Percentiles rank a stretch among this genome's conserved stretches.
Conservation (phyloP, 2,888 invertebrate genomes). For the Adelognathus sp. region DNA sequence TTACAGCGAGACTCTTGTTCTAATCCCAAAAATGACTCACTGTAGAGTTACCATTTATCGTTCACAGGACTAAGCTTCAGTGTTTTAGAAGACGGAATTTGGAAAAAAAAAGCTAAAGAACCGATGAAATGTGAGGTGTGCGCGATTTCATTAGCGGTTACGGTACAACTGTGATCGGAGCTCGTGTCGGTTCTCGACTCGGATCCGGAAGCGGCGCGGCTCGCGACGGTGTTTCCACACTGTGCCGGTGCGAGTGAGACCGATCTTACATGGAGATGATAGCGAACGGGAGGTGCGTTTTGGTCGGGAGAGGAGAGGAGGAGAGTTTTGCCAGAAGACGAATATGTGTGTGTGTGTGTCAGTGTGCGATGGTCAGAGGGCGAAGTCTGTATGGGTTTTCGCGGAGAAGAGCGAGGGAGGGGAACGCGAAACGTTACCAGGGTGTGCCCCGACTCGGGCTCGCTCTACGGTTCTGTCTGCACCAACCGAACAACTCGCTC, state of each 20-base stretch:
- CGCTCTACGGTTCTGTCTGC: constrained; percentile 53
- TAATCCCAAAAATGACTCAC: too few species aligned
- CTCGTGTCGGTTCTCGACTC: constrained; percentile 58
- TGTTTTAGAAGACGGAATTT: background rate
- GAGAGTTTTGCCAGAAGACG: constrained; percentile 49
- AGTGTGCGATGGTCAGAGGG: constrained; percentile 42
- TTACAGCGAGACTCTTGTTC: too few species aligned
- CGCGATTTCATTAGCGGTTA: constrained; percentile 70
- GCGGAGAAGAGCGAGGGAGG: background rate
- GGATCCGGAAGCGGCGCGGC: constrained; percentile 57
- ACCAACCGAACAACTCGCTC: constrained; percentile 46
- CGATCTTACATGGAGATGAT: constrained; percentile 23
- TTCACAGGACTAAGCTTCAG: too few species aligned
- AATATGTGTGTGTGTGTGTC: constrained; percentile 10
- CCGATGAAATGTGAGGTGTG: constrained; percentile 21
- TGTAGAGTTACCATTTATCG: too few species aligned
- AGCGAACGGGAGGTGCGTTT: constrained; percentile 25
- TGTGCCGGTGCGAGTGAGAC: constrained; percentile 36
- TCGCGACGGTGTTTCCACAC: constrained; percentile 38
- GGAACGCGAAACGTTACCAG: constrained; percentile 20
- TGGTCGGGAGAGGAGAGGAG: constrained; percentile 35
- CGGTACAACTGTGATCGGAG: constrained; percentile 64
- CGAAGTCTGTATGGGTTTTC: constrained; percentile 38
- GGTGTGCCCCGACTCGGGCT: constrained; percentile 55
- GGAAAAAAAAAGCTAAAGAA: background rate